Evolutionary conservation across 2,113 vertebrate species (phyloP).

Genomic region (Ploceus nigricollis): DNA sequence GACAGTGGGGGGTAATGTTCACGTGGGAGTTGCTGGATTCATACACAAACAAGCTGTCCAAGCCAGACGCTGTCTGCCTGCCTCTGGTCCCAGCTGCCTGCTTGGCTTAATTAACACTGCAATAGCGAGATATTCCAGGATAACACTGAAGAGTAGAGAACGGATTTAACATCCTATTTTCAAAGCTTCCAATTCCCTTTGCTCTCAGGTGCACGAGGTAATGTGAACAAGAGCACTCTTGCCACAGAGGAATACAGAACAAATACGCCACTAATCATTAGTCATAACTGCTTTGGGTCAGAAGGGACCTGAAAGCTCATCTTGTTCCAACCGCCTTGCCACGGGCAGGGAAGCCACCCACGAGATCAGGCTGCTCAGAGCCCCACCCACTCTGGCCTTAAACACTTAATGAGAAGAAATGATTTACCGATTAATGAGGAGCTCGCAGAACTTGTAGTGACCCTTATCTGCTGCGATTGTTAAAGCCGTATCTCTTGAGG

Average conservation of each 20-base stretch:
- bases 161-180: not conserved
- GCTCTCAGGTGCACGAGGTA: not conserved
- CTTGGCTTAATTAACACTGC: not conserved
- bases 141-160: not conserved
- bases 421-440: conserved; percentile 90
- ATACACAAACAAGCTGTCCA: not conserved
- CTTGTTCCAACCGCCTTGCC: not conserved
- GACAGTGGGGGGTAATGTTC: not conserved
- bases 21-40: not conserved
- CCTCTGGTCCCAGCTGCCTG: not conserved
- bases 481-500: conserved; percentile 95
- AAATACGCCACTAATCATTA: not conserved
- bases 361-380: not conserved
- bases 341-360: not conserved
- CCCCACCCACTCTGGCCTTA: not conserved
- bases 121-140: not conserved
- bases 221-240: not conserved
- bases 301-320: not conserved
- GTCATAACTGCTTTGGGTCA: not conserved
- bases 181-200: not conserved
- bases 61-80: not conserved
- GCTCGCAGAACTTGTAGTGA: conserved; percentile 99
- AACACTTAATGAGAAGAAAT: not conserved
- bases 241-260: not conserved
- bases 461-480: conserved; percentile 99